phyloP scores from a whole-genome alignment of 2,797 vertebrate genomes.

The Crypturellus tataupa region DNA sequence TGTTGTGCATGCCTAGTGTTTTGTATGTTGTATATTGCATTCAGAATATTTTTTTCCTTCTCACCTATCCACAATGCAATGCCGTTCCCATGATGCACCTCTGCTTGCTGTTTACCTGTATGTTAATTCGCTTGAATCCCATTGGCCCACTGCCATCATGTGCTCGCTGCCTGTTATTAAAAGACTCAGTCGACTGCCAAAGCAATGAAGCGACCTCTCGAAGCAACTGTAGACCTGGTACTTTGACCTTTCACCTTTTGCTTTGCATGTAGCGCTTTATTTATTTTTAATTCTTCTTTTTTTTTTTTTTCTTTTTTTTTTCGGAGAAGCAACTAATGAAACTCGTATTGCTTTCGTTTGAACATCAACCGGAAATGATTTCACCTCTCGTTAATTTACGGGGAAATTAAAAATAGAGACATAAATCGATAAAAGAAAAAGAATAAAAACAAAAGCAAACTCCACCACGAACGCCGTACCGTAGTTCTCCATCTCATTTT shows the following conservation, averaged over 20 bases:
- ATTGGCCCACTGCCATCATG: slow-evolving; percentile 99
- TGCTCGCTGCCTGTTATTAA: slow-evolving; percentile 99
- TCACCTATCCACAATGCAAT: slow-evolving; percentile 99
- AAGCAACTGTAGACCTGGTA: slow-evolving; percentile 95
- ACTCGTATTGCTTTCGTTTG: slow-evolving; percentile 84
- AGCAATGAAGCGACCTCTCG: slow-evolving; percentile 99
- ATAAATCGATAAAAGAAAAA: not conserved
- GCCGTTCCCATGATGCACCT: slow-evolving; percentile 99
- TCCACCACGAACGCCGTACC: slow-evolving; percentile 40
- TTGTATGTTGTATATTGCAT: slow-evolving; percentile 99
- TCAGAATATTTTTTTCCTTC: slow-evolving; percentile 99
- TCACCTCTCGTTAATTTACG: slow-evolving; percentile 83
- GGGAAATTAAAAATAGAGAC: not conserved
- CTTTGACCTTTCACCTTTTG: slow-evolving; percentile 99
- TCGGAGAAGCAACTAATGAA: slow-evolving; percentile 95
- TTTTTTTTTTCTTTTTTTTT: slow-evolving; percentile 70
- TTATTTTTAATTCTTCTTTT: too few species aligned
- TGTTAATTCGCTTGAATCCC: slow-evolving; percentile 99
- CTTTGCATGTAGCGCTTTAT: slow-evolving; percentile 94
- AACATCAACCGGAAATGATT: slow-evolving; percentile 81
- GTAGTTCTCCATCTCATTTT: slow-evolving; percentile 84
- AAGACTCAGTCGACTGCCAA: slow-evolving; percentile 99
- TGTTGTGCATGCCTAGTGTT: slow-evolving; percentile 99
- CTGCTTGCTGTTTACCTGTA: slow-evolving; percentile 99
- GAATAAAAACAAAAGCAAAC: not conserved